phyloP scores from a whole-genome alignment of 2,888 invertebrate genomes.

The Drosophila prostipennis region DNA sequence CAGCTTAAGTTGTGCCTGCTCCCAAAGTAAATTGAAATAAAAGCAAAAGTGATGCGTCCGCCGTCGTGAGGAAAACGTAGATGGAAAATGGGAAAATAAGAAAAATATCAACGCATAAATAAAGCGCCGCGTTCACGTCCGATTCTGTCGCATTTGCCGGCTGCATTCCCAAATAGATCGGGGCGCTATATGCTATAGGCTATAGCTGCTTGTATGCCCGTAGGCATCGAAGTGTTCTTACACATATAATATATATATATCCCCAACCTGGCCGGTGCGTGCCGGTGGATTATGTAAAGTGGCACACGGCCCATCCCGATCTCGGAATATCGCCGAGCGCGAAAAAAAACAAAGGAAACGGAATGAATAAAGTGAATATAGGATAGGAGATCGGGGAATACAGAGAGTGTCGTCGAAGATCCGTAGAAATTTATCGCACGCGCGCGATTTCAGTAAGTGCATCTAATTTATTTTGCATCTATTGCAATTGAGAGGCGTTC shows the following conservation, averaged over 20 bases:
- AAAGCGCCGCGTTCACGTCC: constrained; percentile 53
- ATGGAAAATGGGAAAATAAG: constrained; percentile 39
- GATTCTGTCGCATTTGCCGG: constrained; percentile 60
- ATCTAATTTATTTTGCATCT: constrained; percentile 74
- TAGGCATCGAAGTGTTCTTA: background rate
- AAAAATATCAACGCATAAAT: constrained; percentile 70
- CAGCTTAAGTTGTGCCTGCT: constrained; percentile 49
- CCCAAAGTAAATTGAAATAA: constrained; percentile 43
- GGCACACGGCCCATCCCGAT: constrained; percentile 41
- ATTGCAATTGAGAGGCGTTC: constrained; percentile 68
- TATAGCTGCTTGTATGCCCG: background rate
- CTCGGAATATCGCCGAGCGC: constrained; percentile 25
- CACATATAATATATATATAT: constrained; percentile 8
- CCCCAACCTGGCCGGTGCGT: constrained; percentile 38
- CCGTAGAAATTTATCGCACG: constrained; percentile 50
- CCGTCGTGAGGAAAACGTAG: constrained; percentile 32
- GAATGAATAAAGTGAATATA: constrained; percentile 23
- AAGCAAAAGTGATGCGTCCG: constrained; percentile 30
- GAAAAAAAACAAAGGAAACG: constrained; percentile 20
- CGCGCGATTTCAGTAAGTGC: constrained; percentile 62
- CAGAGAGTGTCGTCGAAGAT: constrained; percentile 15
- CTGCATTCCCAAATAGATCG: constrained; percentile 52
- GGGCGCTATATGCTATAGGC: constrained; percentile 22
- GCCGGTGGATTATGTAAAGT: constrained; percentile 76
- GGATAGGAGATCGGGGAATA: background rate